Base-by-base conservation (phyloP, 2,113 vertebrate genomes). In the Pitta sordida region DNA sequence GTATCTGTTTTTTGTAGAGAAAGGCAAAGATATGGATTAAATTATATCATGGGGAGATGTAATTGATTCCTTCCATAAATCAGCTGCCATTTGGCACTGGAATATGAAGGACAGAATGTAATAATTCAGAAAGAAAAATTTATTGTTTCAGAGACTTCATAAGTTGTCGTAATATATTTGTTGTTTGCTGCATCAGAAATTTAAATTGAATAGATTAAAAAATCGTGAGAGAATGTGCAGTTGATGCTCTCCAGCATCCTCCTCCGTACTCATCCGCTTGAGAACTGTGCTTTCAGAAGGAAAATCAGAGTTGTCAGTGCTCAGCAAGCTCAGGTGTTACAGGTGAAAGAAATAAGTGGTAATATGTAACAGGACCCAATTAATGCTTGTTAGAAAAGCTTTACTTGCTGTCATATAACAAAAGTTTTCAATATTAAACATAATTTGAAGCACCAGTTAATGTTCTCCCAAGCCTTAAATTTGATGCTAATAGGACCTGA, bases 101-200 rank as follows among this genome's bases (percentile, higher is more conserved):
- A 20, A 39, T 96, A 83, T 88, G 75, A 94, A 63, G 78, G 83
- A 63, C 55, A 94, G 60, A 83, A 75, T 85, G 49, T 78, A 84
- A 0, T 96, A 74, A 68, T 86, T 95, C 62, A 68, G 41, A 24
- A 86, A 48, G 63, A 64, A 77, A 44, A 59, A 22, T 11, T 63
- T 70, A 55, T 79, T 48, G 23, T 94, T 79, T 83, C 58, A 46
- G 64, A 62, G 44, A 51, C 59, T 88, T 78, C 46, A 88, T 92
- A 86, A 83, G 65, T 88, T 51, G 43, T 81, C 94, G 2, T 30
- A 30, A 86, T 83, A 85, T 87, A 83, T 92, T 91, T 94, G 68
- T 86, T 89, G 48, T 71, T 92, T 83, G 79, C 84, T n/a, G 43
- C 36, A 29, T 87, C 17, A 71, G 53, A 94, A 91, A 60, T 64